Evolutionary conservation across 2,888 invertebrate species (phyloP), one percentile per base, ranked within the genome.

Genomic region (Resseliella maxima): DNA sequence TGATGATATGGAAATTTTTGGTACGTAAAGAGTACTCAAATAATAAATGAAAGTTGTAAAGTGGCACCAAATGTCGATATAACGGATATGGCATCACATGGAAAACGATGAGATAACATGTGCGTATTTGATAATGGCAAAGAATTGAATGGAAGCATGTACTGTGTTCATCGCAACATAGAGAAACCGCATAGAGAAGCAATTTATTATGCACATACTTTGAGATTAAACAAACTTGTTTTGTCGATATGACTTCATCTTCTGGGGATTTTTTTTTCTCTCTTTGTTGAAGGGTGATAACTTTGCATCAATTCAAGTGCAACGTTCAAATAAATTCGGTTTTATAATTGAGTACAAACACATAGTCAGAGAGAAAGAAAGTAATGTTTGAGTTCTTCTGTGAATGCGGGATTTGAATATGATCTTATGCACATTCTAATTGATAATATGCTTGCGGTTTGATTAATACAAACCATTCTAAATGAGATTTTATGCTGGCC

Each of bases 211-310:
- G 35, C 72, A 72, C 24, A 59, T 24, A 59, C 24, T 72, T 72
- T 72, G 72, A 12, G 31, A 15, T 50, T 50, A 18, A 2, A 21
- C 15, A 72, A 72, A 72, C 35, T 72, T 31, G 72, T 31, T 72
- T 27, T 72, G 72, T 72, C 72, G 31, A 72, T 72, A 72, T 72
- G 72, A 72, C 72, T 72, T 72, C 31, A 72, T 72, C 72, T 1
- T 72, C 31, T 31, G 10, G 31, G 46, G 46, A 18, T n/a, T n/a
- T n/a, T n/a, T n/a, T n/a, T n/a, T n/a, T n/a, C n/a, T n/a, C n/a
- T n/a, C n/a, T n/a, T n/a, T n/a, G 46, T 15, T 1, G 18, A 50
- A 8, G 41, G 41, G 41, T 41, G 27, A 72, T 31, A 72, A 72
- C 31, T 15, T 31, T 27, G 2, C 50, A 50, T 59, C 18, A 35